phyloP scores from a whole-genome alignment of 1,140 invertebrate genomes.

The Penaeus japonicus region DNA sequence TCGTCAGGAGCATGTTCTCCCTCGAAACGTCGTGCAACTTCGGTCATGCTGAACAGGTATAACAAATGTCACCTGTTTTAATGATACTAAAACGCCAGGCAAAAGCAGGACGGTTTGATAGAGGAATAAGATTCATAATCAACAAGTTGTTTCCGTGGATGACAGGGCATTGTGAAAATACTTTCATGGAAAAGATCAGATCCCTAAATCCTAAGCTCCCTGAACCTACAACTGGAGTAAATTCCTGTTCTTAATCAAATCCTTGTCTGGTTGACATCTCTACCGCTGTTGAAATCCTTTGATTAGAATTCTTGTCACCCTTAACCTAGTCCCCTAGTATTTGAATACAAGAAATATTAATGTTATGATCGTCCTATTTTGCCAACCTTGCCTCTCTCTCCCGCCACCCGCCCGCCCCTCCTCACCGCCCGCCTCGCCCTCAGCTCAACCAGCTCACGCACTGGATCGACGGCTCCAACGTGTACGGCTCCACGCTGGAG shows the following conservation, averaged over 20 bases:
- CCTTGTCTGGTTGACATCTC: too few species aligned
- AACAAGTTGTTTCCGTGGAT: neutral
- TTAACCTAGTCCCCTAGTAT: too few species aligned
- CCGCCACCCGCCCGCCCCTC: neutral
- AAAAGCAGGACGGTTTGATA: neutral
- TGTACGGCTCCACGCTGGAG: conserved; percentile 70
- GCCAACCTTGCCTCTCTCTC: neutral
- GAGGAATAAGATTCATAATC: neutral
- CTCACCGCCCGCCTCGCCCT: conserved; percentile 24
- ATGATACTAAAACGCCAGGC: neutral
- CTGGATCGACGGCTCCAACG: conserved; percentile 67
- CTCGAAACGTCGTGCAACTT: conserved; percentile 62
- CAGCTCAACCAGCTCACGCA: conserved; percentile 68
- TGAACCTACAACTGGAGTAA: too few species aligned
- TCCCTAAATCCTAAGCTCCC: too few species aligned
- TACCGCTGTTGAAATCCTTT: too few species aligned
- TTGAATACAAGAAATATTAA: too few species aligned
- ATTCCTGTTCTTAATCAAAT: too few species aligned
- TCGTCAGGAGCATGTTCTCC: conserved; percentile 63
- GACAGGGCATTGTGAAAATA: neutral
- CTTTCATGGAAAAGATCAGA: too few species aligned
- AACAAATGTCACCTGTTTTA: neutral
- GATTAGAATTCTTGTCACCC: too few species aligned
- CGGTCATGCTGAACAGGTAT: conserved; percentile 62
- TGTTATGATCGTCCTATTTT: too few species aligned